Base-by-base conservation (phyloP, 2,113 vertebrate species). In the Acanthochromis polyacanthus region DNA sequence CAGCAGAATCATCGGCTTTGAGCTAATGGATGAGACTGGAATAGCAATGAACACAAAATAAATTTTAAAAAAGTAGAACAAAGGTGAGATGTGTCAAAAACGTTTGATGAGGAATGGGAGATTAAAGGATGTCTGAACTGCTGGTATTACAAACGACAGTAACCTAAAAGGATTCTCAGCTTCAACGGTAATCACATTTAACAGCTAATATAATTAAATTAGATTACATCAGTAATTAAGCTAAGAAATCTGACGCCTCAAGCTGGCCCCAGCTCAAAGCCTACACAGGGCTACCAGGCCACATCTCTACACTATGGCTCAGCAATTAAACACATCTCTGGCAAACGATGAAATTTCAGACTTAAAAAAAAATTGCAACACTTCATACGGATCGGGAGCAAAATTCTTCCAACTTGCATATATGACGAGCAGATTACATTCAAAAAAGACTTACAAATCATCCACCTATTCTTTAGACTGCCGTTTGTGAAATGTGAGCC, bases 51-150 rank as follows among this genome's bases (percentile, higher is more conserved):
- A 72, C 43, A 23, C 67, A 60, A 56, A 40, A 40, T 30, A 30
- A 30, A 2, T 36, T 36, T 36, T 36, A 43, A 7, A 43, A 40
- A 53, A 56, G 40, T 76, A 14, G 60, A 80, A 85, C 48, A 78
- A 82, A 78, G 58, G 61, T 84, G 76, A 74, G 51, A 46, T 17
- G n/a, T 70, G 75, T 88, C 81, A 86, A 65, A 89, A 86, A 79
- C 52, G 15, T 56, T 63, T 75, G 68, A 80, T 80, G 71, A 89
- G 50, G 52, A 75, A 70, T 8, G 4, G 11, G n/a, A 70, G 51
- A 79, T 84, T 63, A 81, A 57, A 68, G 43, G 20, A n/a, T 11
- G 17, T n/a, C 52, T 75, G 58, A 70, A 68, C 50, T 19, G 69
- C 48, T 58, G 17, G 59, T 28, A 66, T 61, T 32, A 73, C 40